Evolutionary conservation across 2,797 vertebrate genomes (phyloP).

Genomic region (Leptoclinus maculatus): DNA sequence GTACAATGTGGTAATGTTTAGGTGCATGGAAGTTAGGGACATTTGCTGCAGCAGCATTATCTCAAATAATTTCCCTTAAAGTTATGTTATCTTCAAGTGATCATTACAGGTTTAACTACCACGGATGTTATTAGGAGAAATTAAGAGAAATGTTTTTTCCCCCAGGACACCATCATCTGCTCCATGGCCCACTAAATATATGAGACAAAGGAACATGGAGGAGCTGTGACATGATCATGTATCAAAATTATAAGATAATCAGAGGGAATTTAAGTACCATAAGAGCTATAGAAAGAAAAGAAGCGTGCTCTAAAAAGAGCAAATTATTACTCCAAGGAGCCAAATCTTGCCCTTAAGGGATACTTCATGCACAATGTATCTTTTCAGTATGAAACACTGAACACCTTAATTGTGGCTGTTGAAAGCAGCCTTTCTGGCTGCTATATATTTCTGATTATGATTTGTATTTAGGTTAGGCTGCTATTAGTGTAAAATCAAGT

Average conservation of each 20-base stretch:
- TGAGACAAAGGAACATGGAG: background rate
- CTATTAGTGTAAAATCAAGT: background rate
- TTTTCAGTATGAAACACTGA: background rate
- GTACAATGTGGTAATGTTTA: background rate
- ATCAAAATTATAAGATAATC: background rate
- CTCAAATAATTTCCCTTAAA: background rate
- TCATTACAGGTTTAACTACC: background rate
- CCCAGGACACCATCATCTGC: background rate
- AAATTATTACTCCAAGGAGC: background rate
- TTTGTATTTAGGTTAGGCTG: background rate
- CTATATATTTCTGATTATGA: background rate
- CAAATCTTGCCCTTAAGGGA: background rate
- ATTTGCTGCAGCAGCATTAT: background rate
- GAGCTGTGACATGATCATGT: background rate
- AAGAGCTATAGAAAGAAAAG: background rate
- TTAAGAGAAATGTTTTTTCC: background rate
- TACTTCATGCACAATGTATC: background rate
- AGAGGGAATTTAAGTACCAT: background rate
- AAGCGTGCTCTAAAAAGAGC: background rate
- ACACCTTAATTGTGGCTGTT: background rate
- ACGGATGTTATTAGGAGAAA: background rate
- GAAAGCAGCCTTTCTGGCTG: background rate
- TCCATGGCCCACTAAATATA: slow-evolving; percentile 10
- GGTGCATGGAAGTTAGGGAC: background rate
- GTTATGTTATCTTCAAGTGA: background rate